Conservation (phyloP, 2,797 vertebrate species). For the Petrocephalus schoutedeni region DNA sequence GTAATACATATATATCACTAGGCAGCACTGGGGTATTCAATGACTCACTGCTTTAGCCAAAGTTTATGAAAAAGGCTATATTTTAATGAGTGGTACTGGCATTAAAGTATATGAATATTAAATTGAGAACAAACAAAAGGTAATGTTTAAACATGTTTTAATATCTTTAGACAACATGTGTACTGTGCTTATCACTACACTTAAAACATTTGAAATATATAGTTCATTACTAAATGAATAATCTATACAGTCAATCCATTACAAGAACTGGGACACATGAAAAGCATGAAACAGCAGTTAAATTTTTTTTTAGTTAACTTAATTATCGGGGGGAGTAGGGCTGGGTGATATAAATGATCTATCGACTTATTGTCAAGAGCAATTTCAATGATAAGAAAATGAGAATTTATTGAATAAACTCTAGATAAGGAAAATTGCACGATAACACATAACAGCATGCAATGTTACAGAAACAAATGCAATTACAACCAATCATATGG, state of each 20-base stretch:
- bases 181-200: not conserved
- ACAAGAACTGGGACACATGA: not conserved
- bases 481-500: not conserved
- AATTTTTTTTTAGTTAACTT: not conserved
- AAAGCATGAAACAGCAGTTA: not conserved
- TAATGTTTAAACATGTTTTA: not conserved
- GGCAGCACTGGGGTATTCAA: not conserved
- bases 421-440: not conserved
- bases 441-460: not conserved
- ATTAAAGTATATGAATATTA: not conserved
- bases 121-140: conserved; percentile 8
- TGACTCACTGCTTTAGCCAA: not conserved
- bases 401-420: not conserved
- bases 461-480: not conserved
- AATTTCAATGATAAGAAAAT: not conserved
- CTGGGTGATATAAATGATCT: not conserved
- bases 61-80: not conserved
- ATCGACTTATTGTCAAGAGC: not conserved
- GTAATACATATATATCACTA: not conserved
- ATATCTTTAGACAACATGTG: not conserved
- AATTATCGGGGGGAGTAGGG: not conserved
- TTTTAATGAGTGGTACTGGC: not conserved
- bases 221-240: not conserved
- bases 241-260: not conserved
- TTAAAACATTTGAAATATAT: not conserved